phyloP scores from a whole-genome alignment of 2,888 invertebrate species.

The Luperina nickerlii region DNA sequence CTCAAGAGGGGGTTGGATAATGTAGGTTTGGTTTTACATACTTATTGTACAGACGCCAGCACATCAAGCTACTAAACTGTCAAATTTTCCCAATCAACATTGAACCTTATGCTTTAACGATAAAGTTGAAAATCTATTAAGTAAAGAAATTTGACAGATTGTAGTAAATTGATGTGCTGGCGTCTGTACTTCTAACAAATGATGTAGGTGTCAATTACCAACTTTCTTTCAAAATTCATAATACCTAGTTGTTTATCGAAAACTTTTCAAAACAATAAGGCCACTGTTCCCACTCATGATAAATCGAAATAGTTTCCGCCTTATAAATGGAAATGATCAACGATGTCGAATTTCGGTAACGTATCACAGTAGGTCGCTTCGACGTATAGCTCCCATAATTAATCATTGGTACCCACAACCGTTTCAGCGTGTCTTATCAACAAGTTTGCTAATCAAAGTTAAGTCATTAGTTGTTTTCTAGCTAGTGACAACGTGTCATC shows the following conservation, averaged over 20 bases:
- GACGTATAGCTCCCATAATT: slow-evolving; percentile 62
- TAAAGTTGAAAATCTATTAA: no score
- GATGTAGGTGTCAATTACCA: neutral
- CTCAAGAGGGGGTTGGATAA: neutral
- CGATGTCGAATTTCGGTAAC: slow-evolving; percentile 42
- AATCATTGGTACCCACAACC: slow-evolving; percentile 61
- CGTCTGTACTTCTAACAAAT: neutral
- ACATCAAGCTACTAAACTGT: no score
- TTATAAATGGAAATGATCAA: slow-evolving; percentile 46
- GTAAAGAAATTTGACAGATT: no score
- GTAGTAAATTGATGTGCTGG: no score
- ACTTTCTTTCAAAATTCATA: neutral
- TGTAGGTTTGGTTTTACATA: neutral
- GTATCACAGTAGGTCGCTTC: slow-evolving; percentile 43
- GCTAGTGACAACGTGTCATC: slow-evolving; percentile 44
- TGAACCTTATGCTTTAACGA: no score
- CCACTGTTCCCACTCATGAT: slow-evolving; percentile 15
- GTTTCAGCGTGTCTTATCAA: slow-evolving; percentile 61
- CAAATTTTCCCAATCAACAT: no score
- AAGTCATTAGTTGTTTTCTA: slow-evolving; percentile 66
- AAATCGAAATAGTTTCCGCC: slow-evolving; percentile 51
- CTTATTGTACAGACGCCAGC: neutral
- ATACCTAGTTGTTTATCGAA: neutral
- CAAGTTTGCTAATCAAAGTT: slow-evolving; percentile 75
- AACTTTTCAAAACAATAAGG: slow-evolving; percentile 18